Evolutionary conservation across 35 echinoderm and acorn worm genomes (phyloP).

Genomic region (Stichopus chloronotus): DNA sequence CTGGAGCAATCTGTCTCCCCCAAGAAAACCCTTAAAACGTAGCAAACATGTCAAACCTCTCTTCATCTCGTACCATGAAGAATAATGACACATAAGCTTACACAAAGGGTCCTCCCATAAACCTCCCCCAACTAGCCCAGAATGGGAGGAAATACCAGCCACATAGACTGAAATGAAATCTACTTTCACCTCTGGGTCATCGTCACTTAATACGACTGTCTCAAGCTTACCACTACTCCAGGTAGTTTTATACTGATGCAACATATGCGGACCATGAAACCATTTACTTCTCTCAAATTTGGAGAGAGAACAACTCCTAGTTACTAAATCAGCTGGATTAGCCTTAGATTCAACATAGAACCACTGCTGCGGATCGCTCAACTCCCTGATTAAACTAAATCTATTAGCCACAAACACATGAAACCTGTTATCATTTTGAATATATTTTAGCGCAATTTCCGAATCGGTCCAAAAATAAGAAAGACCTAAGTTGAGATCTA

Average conservation of each 20-base stretch:
- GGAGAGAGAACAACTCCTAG: background rate
- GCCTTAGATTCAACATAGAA: background rate
- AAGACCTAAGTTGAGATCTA: slow-evolving; percentile 7
- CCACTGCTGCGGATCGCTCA: slow-evolving; percentile 25
- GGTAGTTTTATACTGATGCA: background rate
- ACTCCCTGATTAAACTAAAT: slow-evolving; percentile 23
- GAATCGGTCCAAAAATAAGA: slow-evolving; percentile 71
- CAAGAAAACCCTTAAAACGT: background rate
- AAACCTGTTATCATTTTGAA: slow-evolving; percentile 61
- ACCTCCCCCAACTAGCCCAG: no score
- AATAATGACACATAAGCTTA: background rate
- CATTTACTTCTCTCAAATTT: background rate
- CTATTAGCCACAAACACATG: slow-evolving; percentile 65
- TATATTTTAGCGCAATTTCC: slow-evolving; percentile 65
- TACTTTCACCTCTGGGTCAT: background rate
- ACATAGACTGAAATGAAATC: no score
- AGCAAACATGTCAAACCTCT: slow-evolving; percentile 22
- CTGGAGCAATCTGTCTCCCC: background rate
- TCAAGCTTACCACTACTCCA: background rate
- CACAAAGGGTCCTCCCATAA: background rate
- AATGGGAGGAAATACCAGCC: no score
- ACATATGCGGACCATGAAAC: background rate
- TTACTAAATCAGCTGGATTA: slow-evolving; percentile 52
- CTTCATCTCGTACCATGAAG: slow-evolving; percentile 40
- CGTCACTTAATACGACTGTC: background rate